Evolutionary conservation across 2,113 vertebrate species (phyloP).

Genomic region (Pseudopipra pipra): DNA sequence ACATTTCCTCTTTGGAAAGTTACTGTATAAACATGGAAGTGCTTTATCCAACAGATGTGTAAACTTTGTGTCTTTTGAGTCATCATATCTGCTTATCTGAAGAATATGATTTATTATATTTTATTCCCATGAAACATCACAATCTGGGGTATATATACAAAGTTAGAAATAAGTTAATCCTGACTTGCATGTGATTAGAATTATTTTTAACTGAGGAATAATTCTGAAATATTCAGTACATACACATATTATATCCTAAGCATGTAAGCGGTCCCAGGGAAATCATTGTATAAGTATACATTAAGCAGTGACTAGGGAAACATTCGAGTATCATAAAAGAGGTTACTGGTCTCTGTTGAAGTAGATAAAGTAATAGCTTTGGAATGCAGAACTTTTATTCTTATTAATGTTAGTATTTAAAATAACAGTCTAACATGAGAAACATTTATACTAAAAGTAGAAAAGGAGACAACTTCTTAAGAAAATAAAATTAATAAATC

Average conservation of each 20-base stretch:
- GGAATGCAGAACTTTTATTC: not conserved
- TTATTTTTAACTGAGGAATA: not conserved
- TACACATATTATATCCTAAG: not conserved
- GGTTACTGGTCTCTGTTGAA: not conserved
- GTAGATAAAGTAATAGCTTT: not conserved
- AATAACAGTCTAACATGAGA: not conserved
- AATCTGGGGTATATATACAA: not conserved
- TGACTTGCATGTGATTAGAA: not conserved
- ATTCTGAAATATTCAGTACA: not conserved
- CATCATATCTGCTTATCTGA: conserved; percentile 16
- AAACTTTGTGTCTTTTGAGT: conserved; percentile 10
- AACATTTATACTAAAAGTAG: not conserved
- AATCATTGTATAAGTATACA: not conserved
- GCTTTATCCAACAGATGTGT: conserved; percentile 47
- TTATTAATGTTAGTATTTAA: not conserved
- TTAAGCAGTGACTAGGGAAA: not conserved
- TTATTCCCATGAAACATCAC: not conserved
- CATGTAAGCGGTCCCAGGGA: not conserved
- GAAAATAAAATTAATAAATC: not conserved
- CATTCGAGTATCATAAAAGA: not conserved
- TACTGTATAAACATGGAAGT: conserved; percentile 48
- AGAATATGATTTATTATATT: not conserved
- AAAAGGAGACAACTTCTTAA: not conserved
- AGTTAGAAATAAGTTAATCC: not conserved
- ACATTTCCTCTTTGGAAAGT: conserved; percentile 44